phyloP scores from a whole-genome alignment of 2,888 invertebrate species.

The Schizaphis graminum region DNA sequence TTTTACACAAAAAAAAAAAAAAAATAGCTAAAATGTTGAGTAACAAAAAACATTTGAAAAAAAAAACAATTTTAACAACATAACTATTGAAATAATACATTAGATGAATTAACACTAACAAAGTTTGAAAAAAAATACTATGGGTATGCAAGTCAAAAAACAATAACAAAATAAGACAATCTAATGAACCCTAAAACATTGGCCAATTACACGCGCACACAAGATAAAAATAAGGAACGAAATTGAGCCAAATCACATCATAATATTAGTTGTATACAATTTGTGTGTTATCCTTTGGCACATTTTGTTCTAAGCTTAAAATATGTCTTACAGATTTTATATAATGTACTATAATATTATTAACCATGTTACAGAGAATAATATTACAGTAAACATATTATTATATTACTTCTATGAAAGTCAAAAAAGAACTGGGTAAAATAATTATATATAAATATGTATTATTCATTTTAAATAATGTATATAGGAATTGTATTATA shows the following conservation, averaged over 20 bases:
- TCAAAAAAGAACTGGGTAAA: constrained; percentile 1
- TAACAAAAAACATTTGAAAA: constrained; percentile 38
- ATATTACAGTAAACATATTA: not conserved
- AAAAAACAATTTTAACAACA: constrained; percentile 34
- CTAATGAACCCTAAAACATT: constrained; percentile 53
- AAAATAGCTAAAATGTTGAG: not conserved
- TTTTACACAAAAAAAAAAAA: not conserved
- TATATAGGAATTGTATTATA: constrained; percentile 18
- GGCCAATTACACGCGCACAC: constrained; percentile 57
- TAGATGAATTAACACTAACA: constrained; percentile 31
- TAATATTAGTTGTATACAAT: constrained; percentile 63
- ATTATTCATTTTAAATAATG: constrained; percentile 21
- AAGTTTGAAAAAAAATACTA: constrained; percentile 1
- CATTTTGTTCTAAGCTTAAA: constrained; percentile 57
- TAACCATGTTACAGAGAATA: constrained; percentile 4
- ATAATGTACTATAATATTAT: not conserved
- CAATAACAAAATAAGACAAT: constrained; percentile 44
- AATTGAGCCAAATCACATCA: constrained; percentile 59
- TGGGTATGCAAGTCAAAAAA: constrained; percentile 21
- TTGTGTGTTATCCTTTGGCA: constrained; percentile 64
- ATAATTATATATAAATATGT: constrained; percentile 1
- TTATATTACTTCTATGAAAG: not conserved
- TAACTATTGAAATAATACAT: constrained; percentile 52
- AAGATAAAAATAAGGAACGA: constrained; percentile 58
- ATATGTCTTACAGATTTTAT: constrained; percentile 35